Evolutionary conservation across 2,888 invertebrate species (phyloP).

Genomic region (Biston stratarius): DNA sequence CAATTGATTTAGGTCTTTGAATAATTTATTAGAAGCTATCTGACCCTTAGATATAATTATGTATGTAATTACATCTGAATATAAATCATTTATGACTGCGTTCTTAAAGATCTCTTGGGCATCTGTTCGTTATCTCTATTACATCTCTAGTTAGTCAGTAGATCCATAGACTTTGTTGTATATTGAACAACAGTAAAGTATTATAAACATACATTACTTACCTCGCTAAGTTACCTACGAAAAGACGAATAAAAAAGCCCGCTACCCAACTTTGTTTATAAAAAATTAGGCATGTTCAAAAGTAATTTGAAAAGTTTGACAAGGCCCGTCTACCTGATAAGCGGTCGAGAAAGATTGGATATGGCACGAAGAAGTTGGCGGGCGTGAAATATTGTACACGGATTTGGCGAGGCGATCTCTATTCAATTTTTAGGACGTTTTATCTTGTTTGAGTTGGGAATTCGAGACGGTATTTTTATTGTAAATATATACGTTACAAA

Average conservation of each 20-base stretch:
- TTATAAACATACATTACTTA: slow-evolving; percentile 5
- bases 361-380: slow-evolving; percentile 70
- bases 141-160: background rate
- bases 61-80: background rate
- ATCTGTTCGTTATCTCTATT: background rate
- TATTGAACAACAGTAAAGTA: background rate
- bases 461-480: slow-evolving; percentile 20
- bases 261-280: slow-evolving; percentile 52
- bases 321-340: slow-evolving; percentile 75
- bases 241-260: slow-evolving; percentile 38
- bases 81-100: background rate
- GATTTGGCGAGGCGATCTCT: slow-evolving; percentile 57
- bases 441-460: slow-evolving; percentile 46
- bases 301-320: slow-evolving; percentile 78
- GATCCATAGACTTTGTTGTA: background rate
- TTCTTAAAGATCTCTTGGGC: background rate
- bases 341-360: slow-evolving; percentile 72
- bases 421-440: slow-evolving; percentile 55
- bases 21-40: slow-evolving; percentile 6
- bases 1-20: slow-evolving; percentile 18
- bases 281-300: slow-evolving; percentile 62
- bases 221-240: slow-evolving; percentile 22
- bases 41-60: background rate
- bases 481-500: background rate
- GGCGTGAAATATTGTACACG: slow-evolving; percentile 70